phyloP scores from a whole-genome alignment of 2,888 invertebrate genomes.

The Holacanthella duospinosa region DNA sequence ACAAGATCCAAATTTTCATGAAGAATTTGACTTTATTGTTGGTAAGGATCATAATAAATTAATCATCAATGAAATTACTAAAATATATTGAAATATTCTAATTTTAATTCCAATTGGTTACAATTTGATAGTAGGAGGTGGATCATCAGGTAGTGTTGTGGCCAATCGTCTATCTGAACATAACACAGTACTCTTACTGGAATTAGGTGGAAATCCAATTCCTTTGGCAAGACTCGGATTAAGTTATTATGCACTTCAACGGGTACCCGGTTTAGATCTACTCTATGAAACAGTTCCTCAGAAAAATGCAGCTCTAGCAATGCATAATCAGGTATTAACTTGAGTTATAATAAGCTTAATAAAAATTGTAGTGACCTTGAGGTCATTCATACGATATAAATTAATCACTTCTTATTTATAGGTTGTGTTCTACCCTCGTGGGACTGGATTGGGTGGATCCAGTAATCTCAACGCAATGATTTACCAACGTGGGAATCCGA shows the following conservation, averaged over 20 bases:
- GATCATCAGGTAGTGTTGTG: neutral
- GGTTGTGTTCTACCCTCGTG: neutral
- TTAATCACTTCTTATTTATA: too few species aligned
- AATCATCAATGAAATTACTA: too few species aligned
- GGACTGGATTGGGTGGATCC: conserved; percentile 6
- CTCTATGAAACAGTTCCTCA: conserved; percentile 3
- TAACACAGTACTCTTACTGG: conserved; percentile 1
- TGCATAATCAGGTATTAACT: conserved; percentile 1
- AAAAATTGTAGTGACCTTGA: too few species aligned
- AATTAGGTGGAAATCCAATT: conserved; percentile 8
- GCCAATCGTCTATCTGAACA: conserved; percentile 1
- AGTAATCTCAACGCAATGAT: conserved; percentile 3
- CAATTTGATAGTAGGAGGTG: too few species aligned
- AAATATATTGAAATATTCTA: neutral
- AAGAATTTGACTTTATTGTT: conserved; percentile 1
- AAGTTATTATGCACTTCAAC: too few species aligned
- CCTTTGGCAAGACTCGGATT: neutral
- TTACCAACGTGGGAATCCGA: conserved; percentile 12
- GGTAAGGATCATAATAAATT: too few species aligned
- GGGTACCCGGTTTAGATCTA: neutral
- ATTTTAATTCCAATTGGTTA: too few species aligned
- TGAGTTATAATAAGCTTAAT: too few species aligned
- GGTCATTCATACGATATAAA: neutral
- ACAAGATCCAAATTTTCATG: neutral
- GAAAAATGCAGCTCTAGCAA: neutral